phyloP scores from a whole-genome alignment of 2,113 vertebrate species.

The Chloropsis hardwickii region DNA sequence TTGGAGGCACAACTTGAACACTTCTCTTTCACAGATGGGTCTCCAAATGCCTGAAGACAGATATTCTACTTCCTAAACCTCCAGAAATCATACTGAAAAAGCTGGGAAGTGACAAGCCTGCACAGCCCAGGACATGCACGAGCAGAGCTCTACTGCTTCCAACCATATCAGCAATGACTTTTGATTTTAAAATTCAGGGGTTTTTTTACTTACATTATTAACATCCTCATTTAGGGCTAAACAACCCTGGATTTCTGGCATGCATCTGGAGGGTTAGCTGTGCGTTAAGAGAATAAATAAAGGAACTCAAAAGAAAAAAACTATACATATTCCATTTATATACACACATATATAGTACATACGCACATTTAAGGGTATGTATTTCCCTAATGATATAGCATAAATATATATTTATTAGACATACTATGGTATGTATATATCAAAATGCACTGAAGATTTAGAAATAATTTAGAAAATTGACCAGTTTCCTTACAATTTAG shows the following conservation, averaged over 20 bases:
- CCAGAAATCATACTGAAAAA: background rate
- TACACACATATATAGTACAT: background rate
- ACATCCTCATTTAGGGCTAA: background rate
- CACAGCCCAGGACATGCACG: background rate
- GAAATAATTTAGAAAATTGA: conserved; percentile 20
- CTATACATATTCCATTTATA: background rate
- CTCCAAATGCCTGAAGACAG: background rate
- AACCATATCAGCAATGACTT: background rate
- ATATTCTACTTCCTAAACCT: background rate
- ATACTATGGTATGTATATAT: background rate
- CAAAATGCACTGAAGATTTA: background rate
- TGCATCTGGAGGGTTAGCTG: background rate
- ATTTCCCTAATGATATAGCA: background rate
- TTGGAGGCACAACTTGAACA: background rate
- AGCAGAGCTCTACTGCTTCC: background rate
- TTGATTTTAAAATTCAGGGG: background rate
- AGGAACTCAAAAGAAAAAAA: background rate
- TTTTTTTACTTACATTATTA: background rate
- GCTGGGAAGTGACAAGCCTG: background rate
- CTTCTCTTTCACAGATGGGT: background rate
- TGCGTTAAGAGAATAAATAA: background rate
- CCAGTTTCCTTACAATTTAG: background rate
- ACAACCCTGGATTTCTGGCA: background rate
- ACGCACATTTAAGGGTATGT: background rate
- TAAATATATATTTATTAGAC: background rate